phyloP scores from a whole-genome alignment of 2,113 vertebrate species.

The Xiphophorus maculatus region DNA sequence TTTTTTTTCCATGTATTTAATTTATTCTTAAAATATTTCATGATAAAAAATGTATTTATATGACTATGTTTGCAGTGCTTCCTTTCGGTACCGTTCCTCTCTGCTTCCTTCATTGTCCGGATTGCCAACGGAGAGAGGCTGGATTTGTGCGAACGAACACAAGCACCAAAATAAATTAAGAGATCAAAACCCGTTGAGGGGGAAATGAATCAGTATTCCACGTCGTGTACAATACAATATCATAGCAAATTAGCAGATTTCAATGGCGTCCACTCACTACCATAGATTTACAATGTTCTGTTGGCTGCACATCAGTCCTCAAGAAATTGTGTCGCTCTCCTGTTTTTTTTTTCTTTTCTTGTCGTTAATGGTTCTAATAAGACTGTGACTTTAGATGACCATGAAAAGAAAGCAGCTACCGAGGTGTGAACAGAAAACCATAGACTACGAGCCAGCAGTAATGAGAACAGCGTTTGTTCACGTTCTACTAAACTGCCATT shows the following conservation, averaged over 20 bases:
- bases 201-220: conserved; percentile 81
- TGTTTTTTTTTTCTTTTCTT: conserved; percentile 40
- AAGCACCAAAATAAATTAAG: conserved; percentile 82
- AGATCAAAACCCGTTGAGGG: conserved; percentile 77
- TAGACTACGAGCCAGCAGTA: conserved; percentile 72
- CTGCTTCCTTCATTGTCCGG: conserved; percentile 11
- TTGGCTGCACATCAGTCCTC: conserved; percentile 73
- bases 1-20: conserved; percentile 76
- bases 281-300: conserved; percentile 83
- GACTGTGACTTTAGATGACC: conserved; percentile 82
- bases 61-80: conserved; percentile 69
- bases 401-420: conserved; percentile 85
- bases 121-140: conserved; percentile 48
- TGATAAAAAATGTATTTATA: conserved; percentile 81
- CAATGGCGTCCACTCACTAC: conserved; percentile 79
- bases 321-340: conserved; percentile 69
- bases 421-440: conserved; percentile 87
- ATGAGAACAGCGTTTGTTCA: conserved; percentile 85
- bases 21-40: conserved; percentile 85
- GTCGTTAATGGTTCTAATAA: conserved; percentile 71
- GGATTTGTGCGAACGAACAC: conserved; percentile 75
- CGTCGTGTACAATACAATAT: conserved; percentile 85
- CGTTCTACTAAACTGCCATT: conserved; percentile 82
- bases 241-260: conserved; percentile 84
- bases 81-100: conserved; percentile 29